A percentile compares a stretch with the other conserved stretches of the same genome.
These are phyloP conservation scores for Procambarus virginalis DNA, from an alignment of 1,140 invertebrate genomes.

Conservation along the genomic window DNA sequence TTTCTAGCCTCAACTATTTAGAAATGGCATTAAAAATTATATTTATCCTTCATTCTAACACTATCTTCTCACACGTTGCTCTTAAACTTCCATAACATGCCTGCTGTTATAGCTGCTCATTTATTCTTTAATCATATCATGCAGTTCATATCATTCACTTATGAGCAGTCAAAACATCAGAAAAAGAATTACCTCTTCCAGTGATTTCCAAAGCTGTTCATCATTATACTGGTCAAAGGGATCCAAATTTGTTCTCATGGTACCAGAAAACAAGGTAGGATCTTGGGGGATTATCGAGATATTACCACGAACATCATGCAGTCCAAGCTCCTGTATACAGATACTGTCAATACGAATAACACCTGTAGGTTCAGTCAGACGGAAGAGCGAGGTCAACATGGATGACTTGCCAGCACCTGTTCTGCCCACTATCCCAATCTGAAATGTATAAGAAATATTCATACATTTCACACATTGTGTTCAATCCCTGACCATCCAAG, in stretches of 20 bases:
- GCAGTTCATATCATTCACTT: too few relatives aligned
- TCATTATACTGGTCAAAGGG: conserved; percentile 76
- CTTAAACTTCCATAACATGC: too few relatives aligned
- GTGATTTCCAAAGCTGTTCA: conserved; percentile 76
- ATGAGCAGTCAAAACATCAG: background rate
- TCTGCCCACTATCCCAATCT: conserved; percentile 87
- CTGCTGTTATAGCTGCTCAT: too few relatives aligned
- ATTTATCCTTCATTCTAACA: too few relatives aligned
- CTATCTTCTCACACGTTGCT: too few relatives aligned
- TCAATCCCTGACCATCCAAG: too few relatives aligned
- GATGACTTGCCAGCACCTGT: conserved; percentile 89
- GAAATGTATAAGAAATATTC: conserved; percentile 10
- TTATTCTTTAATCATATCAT: too few relatives aligned
- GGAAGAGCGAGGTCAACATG: conserved; percentile 82
- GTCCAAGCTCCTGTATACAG: conserved; percentile 80
- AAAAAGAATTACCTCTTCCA: conserved; percentile 74
- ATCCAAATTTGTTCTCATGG: conserved; percentile 80
- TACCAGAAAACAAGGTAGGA: conserved; percentile 79
- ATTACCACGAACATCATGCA: conserved; percentile 80
- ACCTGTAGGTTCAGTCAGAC: conserved; percentile 80
- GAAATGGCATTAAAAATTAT: too few relatives aligned
- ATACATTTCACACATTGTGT: background rate
- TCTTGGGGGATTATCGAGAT: conserved; percentile 81
- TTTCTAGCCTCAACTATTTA: too few relatives aligned
- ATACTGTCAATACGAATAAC: conserved; percentile 82